Base-by-base conservation (phyloP, 1,140 invertebrate species). In the Oryctes rhinoceros region DNA sequence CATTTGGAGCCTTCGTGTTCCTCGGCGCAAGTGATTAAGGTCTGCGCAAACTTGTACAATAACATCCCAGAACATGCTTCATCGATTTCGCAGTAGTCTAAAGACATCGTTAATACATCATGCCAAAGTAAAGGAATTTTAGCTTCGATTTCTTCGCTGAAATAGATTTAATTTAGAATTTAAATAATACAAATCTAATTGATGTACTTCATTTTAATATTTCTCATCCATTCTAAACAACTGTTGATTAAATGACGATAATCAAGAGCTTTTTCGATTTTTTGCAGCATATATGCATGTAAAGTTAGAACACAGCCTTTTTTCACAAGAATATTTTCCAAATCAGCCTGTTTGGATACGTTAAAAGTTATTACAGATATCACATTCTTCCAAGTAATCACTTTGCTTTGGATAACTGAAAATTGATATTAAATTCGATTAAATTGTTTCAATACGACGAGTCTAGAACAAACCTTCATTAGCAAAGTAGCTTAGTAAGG, bases 121-220 rank as follows among this genome's bases (percentile, higher is more conserved):
- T 76, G 80, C 87, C 87, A 88, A 18, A 88, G 53, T 11, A 88
- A 67, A 4, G 86, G 85, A 9, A 88, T 44, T 83, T 87, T 87
- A 49, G 80, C 77, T 83, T 88, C 87, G 11, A 83, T 81, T 18
- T 59, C 30, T 67, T 86, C 84, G 20, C 84, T 86, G 39, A 62
- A 77, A 84, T 84, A 35, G 53, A 62, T 44, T 59, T n/a, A n/a
- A 18, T n/a, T 18, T 59, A 35, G 6, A 71, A 35, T 15, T 71
- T 35, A 71, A 5, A 67, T 7, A 37, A 71, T 71, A 10, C 4
- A 2, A 6, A 30, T 35, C 35, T 35, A 71, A 24, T 71, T 30
- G 35, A 13, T 3, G 5, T 85, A 87, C 86, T 79, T 84, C 15
- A 86, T 82, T 84, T 87, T 88, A 62, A 87, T 83, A 37, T 83